Conservation (phyloP, 2,797 vertebrate genomes). For the Momotus momota region DNA sequence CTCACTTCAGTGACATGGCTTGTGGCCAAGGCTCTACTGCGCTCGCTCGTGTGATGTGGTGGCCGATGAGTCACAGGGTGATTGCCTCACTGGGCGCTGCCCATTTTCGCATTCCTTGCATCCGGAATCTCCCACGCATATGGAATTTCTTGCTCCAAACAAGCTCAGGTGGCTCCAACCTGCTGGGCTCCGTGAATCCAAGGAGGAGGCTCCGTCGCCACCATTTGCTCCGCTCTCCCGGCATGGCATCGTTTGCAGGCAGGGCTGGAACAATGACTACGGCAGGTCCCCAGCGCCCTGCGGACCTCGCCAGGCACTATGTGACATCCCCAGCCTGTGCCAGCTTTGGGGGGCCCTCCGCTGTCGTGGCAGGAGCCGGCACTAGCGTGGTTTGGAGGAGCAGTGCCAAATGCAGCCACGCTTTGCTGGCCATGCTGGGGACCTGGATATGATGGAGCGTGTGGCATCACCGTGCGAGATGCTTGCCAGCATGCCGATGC, state of each 20-base stretch:
- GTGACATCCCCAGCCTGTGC: accelerated
- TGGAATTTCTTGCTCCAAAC: neutral
- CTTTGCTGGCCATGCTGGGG: neutral
- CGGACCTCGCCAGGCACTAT: accelerated
- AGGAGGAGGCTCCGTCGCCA: neutral
- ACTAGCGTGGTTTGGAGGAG: accelerated
- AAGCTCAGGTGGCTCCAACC: accelerated
- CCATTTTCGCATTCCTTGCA: neutral
- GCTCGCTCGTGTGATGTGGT: accelerated
- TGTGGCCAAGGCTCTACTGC: neutral
- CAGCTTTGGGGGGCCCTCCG: accelerated
- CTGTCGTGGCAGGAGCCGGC: neutral
- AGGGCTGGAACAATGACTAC: accelerated
- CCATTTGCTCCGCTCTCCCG: accelerated
- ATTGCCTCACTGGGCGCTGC: neutral
- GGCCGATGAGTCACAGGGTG: neutral
- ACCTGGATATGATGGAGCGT: accelerated
- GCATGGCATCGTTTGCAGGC: accelerated
- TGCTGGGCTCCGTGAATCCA: accelerated
- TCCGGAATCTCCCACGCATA: neutral
- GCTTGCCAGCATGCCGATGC: accelerated
- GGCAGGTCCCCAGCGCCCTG: accelerated
- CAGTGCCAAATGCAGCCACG: accelerated
- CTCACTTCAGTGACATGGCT: accelerated
- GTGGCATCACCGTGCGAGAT: accelerated